Conservation (phyloP, 2,888 invertebrate species). For the Melieria omissa region DNA sequence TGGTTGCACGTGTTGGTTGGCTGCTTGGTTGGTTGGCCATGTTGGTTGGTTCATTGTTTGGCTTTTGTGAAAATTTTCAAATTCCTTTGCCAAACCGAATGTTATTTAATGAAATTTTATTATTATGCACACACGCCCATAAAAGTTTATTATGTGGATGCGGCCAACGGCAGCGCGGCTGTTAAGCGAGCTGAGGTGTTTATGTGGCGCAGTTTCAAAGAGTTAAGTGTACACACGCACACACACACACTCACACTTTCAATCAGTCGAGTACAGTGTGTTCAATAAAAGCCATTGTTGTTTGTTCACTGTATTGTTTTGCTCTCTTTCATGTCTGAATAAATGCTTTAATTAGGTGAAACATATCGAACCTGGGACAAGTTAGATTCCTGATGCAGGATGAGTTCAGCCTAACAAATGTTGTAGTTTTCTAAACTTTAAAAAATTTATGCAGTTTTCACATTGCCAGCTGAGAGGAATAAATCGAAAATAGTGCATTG, state of each 20-base stretch:
- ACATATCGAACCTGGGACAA: too few species aligned
- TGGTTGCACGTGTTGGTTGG: constrained; percentile 9
- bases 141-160: constrained; percentile 58
- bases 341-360: too few species aligned
- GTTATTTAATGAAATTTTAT: constrained; percentile 61
- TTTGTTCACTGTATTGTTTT: not conserved
- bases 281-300: not conserved
- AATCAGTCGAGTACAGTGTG: not conserved
- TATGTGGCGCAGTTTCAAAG: too few species aligned
- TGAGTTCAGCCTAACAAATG: too few species aligned
- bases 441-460: too few species aligned
- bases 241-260: not conserved
- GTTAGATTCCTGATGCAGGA: too few species aligned
- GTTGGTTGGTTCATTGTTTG: constrained; percentile 16
- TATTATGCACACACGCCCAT: constrained; percentile 60
- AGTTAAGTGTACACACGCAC: not conserved
- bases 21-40: not conserved
- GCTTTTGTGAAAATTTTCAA: constrained; percentile 29
- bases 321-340: not conserved
- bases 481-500: too few species aligned
- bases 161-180: not conserved
- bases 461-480: too few species aligned
- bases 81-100: constrained; percentile 24
- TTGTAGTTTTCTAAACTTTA: too few species aligned
- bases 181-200: too few species aligned